phyloP scores from a whole-genome alignment of 2,113 vertebrate species.

The Buteo buteo region DNA sequence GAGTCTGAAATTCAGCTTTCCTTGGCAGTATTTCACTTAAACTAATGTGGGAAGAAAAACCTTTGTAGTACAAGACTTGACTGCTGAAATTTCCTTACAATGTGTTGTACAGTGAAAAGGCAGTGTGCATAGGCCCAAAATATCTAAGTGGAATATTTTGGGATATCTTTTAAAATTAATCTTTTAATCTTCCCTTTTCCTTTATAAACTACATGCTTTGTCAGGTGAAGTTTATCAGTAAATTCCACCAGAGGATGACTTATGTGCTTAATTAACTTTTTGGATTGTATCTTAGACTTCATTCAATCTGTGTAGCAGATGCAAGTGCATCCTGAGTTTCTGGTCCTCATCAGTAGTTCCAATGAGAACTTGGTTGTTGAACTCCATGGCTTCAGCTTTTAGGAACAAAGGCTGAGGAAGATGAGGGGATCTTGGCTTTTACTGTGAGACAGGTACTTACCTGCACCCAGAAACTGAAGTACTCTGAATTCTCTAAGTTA shows the following conservation, averaged over 20 bases:
- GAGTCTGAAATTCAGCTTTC: not conserved
- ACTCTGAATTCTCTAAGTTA: not conserved
- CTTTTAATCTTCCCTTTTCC: not conserved
- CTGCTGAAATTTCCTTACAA: not conserved
- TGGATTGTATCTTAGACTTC: not conserved
- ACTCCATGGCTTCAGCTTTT: not conserved
- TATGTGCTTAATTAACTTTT: not conserved
- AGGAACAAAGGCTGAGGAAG: not conserved
- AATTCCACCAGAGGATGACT: not conserved
- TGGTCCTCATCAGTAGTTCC: not conserved
- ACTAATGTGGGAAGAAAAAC: not conserved
- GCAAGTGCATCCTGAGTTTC: not conserved
- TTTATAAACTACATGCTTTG: not conserved
- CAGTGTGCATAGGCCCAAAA: not conserved
- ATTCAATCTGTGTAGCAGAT: not conserved
- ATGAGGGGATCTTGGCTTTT: not conserved
- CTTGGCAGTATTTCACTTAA: not conserved
- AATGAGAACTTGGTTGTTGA: not conserved
- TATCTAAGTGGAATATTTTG: not conserved
- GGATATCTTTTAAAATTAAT: not conserved
- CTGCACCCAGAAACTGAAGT: not conserved
- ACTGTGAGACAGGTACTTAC: not conserved
- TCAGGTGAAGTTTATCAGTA: not conserved
- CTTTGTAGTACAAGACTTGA: not conserved
- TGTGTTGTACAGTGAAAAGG: not conserved